Evolutionary conservation across 2,888 invertebrate genomes (phyloP).

Genomic region (Ennomos quercinarius): DNA sequence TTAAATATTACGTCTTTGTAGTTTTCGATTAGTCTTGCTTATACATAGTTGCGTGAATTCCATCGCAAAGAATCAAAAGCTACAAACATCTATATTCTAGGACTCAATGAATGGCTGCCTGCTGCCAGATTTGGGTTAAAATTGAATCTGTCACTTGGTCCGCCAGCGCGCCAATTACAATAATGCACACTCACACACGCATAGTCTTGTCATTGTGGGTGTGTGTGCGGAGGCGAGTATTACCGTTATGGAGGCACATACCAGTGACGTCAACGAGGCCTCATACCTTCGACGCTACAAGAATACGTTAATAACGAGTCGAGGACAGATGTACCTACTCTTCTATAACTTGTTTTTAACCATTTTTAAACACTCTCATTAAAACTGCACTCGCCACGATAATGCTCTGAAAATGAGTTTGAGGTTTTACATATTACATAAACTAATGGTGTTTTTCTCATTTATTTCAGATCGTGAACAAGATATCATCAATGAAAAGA

Average conservation of each 20-base stretch:
- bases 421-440: background rate
- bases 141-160: conserved; percentile 72
- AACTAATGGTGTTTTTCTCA: conserved; percentile 37
- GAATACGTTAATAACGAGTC: conserved; percentile 75
- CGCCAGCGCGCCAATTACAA: conserved; percentile 68
- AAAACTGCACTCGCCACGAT: background rate
- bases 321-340: conserved; percentile 59
- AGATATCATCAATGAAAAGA: conserved; percentile 80
- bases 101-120: conserved; percentile 30
- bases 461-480: conserved; percentile 82
- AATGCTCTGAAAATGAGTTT: no score
- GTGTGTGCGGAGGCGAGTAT: conserved; percentile 76
- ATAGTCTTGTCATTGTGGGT: conserved; percentile 50
- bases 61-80: no score
- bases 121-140: conserved; percentile 68
- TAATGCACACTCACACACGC: conserved; percentile 59
- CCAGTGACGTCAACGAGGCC: conserved; percentile 83
- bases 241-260: conserved; percentile 85
- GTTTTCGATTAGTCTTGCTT: no score
- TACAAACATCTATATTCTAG: conserved; percentile 27
- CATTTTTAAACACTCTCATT: conserved; percentile 6
- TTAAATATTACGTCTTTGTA: no score
- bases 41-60: no score
- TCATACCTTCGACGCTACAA: conserved; percentile 75
- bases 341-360: conserved; percentile 46